Conservation (phyloP, 2,888 invertebrate species). For the Anthoptus insignis region DNA sequence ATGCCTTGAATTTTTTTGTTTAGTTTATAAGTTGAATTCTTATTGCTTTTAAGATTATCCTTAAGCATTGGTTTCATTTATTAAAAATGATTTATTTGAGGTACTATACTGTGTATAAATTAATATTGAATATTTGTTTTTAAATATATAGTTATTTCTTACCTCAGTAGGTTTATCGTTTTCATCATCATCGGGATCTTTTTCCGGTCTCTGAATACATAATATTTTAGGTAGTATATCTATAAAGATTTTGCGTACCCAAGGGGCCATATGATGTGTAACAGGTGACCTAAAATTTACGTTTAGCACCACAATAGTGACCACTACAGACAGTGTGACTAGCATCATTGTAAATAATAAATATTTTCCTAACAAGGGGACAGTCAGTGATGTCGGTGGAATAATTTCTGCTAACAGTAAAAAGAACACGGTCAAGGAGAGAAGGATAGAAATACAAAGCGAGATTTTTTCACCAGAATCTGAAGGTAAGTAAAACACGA, state of each 20-base stretch:
- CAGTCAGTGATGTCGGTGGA: constrained; percentile 97
- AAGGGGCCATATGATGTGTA: constrained; percentile 97
- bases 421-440: constrained; percentile 98
- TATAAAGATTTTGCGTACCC: constrained; percentile 96
- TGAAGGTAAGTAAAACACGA: constrained; percentile 99
- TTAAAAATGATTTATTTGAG: too few relatives aligned
- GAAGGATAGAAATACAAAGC: constrained; percentile 97
- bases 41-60: not conserved
- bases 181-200: constrained; percentile 90
- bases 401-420: constrained; percentile 97
- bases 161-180: constrained; percentile 83
- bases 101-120: too few relatives aligned
- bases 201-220: constrained; percentile 95
- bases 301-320: constrained; percentile 97
- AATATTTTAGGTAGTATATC: constrained; percentile 95
- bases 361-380: constrained; percentile 97
- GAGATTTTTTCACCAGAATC: constrained; percentile 99
- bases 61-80: not conserved
- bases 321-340: constrained; percentile 97
- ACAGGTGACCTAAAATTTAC: constrained; percentile 97
- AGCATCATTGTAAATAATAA: constrained; percentile 98
- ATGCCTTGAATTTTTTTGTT: constrained; percentile 41
- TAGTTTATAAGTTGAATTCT: not conserved
- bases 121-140: too few relatives aligned
- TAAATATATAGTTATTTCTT: constrained; percentile 61